phyloP scores from a whole-genome alignment of 1,140 invertebrate species.

The Pogonus chalceus region DNA sequence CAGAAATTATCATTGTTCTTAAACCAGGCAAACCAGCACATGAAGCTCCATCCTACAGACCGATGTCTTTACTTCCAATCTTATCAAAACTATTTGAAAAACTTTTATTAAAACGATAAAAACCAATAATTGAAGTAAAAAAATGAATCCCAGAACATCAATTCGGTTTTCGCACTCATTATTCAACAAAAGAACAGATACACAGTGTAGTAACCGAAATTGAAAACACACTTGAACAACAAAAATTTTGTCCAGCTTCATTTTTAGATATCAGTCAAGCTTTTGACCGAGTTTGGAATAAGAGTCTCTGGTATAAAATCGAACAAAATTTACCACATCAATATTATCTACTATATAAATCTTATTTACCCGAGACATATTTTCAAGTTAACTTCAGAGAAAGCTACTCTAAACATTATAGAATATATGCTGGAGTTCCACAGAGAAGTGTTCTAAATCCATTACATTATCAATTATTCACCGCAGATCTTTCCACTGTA shows the following conservation, averaged over 20 bases:
- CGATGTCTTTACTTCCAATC: constrained; percentile 14
- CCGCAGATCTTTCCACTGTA: constrained; percentile 20
- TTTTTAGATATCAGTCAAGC: constrained; percentile 12
- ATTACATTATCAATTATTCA: constrained; percentile 25
- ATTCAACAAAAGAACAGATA: constrained; percentile 6
- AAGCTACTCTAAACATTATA: not conserved
- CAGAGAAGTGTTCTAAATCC: constrained; percentile 29
- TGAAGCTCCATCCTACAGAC: constrained; percentile 15
- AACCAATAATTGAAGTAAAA: not conserved
- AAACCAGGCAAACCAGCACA: constrained; percentile 18
- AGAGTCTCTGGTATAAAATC: constrained; percentile 7
- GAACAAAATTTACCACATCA: constrained; percentile 7
- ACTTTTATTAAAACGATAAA: constrained; percentile 12
- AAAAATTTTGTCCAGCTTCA: constrained; percentile 1
- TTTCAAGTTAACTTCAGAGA: not conserved
- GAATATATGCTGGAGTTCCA: constrained; percentile 21
- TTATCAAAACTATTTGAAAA: constrained; percentile 18
- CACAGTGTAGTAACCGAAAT: constrained; percentile 5
- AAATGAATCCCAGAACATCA: not conserved
- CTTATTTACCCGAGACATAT: not conserved
- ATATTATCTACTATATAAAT: constrained; percentile 9
- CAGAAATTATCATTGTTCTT: constrained; percentile 18
- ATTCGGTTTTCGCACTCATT: constrained; percentile 6
- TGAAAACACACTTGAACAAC: constrained; percentile 1
- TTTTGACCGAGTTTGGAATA: constrained; percentile 15